Conservation (phyloP, 92 coral and sea anemone genomes). For the Porites lobata region DNA sequence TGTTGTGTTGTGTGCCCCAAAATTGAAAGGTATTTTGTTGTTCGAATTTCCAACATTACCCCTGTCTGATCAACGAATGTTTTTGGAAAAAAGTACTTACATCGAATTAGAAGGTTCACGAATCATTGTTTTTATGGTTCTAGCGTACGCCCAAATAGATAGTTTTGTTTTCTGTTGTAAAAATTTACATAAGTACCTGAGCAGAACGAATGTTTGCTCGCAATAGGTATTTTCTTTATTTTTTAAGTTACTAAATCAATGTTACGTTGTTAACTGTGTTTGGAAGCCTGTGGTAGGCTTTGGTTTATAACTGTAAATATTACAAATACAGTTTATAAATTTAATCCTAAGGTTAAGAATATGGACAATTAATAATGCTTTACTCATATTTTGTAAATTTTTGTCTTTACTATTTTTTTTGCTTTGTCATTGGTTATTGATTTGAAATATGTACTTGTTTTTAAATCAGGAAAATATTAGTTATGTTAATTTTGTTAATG, state of each 20-base stretch:
- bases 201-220: not conserved
- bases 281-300: no score
- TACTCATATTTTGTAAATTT: not conserved
- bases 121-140: not conserved
- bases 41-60: not conserved
- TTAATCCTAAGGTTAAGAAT: not conserved
- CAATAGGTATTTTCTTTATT: not conserved
- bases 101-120: no score
- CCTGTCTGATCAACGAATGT: not conserved
- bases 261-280: no score
- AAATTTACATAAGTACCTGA: conserved; percentile 14
- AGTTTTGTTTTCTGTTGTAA: conserved; percentile 11
- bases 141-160: conserved; percentile 24
- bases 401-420: not conserved
- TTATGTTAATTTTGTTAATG: no score
- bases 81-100: not conserved
- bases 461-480: no score
- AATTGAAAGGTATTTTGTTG: not conserved
- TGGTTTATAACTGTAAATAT: no score
- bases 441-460: not conserved
- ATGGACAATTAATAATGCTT: not conserved
- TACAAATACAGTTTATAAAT: no score
- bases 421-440: conserved; percentile 2
- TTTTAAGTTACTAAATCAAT: not conserved
- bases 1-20: conserved; percentile 11